Evolutionary conservation across 2,888 invertebrate species (phyloP).

Genomic region (Pristionchus exspectatus): DNA sequence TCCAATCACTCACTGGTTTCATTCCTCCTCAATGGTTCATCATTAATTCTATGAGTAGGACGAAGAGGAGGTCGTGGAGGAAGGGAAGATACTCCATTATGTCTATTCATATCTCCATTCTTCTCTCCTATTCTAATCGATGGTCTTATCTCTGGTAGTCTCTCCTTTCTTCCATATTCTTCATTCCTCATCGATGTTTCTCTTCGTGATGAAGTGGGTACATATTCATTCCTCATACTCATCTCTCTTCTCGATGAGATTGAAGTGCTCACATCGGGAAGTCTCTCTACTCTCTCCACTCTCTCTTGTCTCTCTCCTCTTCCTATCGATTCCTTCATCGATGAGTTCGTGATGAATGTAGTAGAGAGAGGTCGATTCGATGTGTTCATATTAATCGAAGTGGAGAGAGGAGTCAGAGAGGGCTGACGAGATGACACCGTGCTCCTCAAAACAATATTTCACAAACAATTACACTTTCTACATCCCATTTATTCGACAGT

Average conservation of each 20-base stretch:
- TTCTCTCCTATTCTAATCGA: too few relatives aligned
- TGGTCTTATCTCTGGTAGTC: too few relatives aligned
- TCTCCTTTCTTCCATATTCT: too few relatives aligned
- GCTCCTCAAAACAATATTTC: not conserved
- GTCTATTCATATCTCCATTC: too few relatives aligned
- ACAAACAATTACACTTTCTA: not conserved
- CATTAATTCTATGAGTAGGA: not conserved
- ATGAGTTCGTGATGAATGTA: not conserved
- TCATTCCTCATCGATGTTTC: too few relatives aligned
- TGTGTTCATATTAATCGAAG: too few relatives aligned
- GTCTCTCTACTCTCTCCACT: not conserved
- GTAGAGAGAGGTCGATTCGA: not conserved
- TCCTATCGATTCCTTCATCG: not conserved
- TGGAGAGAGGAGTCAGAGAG: not conserved
- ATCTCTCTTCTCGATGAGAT: not conserved
- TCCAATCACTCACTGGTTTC: not conserved
- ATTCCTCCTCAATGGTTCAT: not conserved
- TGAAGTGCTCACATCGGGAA: not conserved
- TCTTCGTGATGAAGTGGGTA: too few relatives aligned
- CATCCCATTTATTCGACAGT: not conserved
- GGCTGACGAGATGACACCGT: not conserved
- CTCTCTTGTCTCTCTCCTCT: not conserved
- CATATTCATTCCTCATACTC: not conserved
- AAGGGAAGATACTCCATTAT: not conserved
- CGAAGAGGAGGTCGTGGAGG: constrained; percentile 21